A percentile compares a stretch with the other conserved stretches of the same genome.
Evolutionary conservation across 2,797 vertebrate genomes (phyloP).

Genomic region (Protonibea diacanthus): DNA sequence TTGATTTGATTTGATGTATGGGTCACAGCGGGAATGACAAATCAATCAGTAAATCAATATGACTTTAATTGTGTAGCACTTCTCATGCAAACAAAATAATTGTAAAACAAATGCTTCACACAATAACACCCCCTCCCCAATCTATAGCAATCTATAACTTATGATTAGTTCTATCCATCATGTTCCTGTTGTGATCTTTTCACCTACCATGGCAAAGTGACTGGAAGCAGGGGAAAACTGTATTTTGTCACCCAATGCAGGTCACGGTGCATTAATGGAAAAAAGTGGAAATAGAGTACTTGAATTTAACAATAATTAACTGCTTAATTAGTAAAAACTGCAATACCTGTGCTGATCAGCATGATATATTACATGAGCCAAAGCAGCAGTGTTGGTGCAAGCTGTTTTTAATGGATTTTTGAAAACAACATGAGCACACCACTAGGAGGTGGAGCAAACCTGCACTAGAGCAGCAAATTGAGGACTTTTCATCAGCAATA

Average conservation of each 20-base stretch:
- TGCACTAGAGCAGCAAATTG: conserved; percentile 31
- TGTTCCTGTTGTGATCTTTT: not conserved
- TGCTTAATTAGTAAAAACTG: conserved; percentile 38
- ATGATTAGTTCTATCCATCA: no score
- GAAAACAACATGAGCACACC: conserved; percentile 32
- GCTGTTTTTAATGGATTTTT: conserved; percentile 54
- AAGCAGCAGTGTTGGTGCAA: conserved; percentile 20
- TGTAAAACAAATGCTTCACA: no score
- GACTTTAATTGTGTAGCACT: no score
- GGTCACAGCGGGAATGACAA: no score
- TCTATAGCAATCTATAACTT: no score
- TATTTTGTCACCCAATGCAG: not conserved
- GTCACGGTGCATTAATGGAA: conserved; percentile 9
- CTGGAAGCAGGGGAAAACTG: not conserved
- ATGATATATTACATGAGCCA: conserved; percentile 30
- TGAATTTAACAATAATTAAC: conserved; percentile 41
- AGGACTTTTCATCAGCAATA: conserved; percentile 49
- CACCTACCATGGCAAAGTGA: not conserved
- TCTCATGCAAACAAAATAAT: no score
- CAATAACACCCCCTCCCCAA: no score
- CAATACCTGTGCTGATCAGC: conserved; percentile 25
- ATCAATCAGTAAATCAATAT: no score
- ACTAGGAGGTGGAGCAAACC: conserved; percentile 3
- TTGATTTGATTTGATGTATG: no score
- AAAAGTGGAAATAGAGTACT: conserved; percentile 18